Conservation (phyloP, 2,888 invertebrate species). For the Cantharis rufa region DNA sequence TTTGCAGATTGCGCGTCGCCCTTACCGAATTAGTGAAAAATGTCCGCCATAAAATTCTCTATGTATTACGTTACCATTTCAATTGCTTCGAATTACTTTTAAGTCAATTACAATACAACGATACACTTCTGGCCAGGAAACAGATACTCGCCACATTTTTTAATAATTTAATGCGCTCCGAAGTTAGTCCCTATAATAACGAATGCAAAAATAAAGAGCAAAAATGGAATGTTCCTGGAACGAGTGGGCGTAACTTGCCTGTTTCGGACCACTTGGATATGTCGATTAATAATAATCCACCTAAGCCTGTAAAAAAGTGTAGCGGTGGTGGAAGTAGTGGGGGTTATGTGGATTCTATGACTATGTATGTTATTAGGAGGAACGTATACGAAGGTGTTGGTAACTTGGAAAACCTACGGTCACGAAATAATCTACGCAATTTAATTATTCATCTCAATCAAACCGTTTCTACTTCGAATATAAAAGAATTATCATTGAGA, state of each 20-base stretch:
- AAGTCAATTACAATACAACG: neutral
- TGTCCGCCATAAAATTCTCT: neutral
- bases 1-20: neutral
- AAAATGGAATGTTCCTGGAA: slow-evolving; percentile 6
- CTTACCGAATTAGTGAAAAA: neutral
- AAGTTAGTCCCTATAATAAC: neutral
- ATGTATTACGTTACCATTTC: slow-evolving; percentile 1
- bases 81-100: slow-evolving; percentile 2
- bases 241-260: neutral
- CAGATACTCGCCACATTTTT: neutral
- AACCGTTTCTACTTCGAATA: neutral
- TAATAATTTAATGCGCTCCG: neutral
- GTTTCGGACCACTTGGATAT: neutral
- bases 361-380: neutral
- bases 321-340: neutral
- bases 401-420: neutral
- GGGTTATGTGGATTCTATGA: neutral
- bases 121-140: neutral
- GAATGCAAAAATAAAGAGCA: neutral
- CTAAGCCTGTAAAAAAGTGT: neutral
- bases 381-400: neutral
- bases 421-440: neutral
- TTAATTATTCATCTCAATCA: neutral
- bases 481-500: slow-evolving; percentile 42
- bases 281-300: neutral